Conservation (phyloP, 2,888 invertebrate species). For the Meteorus cinctellus region DNA sequence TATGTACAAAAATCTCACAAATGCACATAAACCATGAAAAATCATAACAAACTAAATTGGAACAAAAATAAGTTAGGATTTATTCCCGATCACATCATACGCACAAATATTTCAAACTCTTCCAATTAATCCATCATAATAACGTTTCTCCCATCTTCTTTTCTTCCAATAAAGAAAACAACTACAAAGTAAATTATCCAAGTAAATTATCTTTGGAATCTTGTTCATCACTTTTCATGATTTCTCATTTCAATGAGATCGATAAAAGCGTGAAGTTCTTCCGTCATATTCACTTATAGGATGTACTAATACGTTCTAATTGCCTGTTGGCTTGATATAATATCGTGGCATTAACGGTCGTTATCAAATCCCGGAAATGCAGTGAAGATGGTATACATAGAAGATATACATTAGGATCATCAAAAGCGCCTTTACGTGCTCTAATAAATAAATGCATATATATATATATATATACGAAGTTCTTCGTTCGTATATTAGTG, state of each 20-base stretch:
- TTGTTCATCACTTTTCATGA: conserved; percentile 14
- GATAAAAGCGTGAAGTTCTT: conserved; percentile 11
- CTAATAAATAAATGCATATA: background rate
- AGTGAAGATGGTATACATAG: conserved; percentile 17
- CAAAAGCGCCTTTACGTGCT: conserved; percentile 7
- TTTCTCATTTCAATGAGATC: background rate
- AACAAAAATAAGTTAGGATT: background rate
- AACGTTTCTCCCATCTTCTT: background rate
- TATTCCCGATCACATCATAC: background rate
- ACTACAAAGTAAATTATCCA: background rate
- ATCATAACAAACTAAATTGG: background rate
- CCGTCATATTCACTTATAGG: conserved; percentile 41
- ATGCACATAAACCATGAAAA: background rate
- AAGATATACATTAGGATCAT: conserved; percentile 7
- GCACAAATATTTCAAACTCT: background rate
- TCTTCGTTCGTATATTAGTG: conserved; percentile 21
- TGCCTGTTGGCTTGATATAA: conserved; percentile 42
- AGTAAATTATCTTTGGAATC: conserved; percentile 14
- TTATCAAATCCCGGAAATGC: conserved; percentile 49
- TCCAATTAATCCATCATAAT: background rate
- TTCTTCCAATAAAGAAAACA: background rate
- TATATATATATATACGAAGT: background rate
- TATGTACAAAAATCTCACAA: background rate
- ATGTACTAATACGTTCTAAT: conserved; percentile 41
- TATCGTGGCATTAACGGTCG: conserved; percentile 46